Evolutionary conservation across 1,140 invertebrate species (phyloP), one percentile per base, ranked within the genome.

Genomic region (Papilio aristodemus): DNA sequence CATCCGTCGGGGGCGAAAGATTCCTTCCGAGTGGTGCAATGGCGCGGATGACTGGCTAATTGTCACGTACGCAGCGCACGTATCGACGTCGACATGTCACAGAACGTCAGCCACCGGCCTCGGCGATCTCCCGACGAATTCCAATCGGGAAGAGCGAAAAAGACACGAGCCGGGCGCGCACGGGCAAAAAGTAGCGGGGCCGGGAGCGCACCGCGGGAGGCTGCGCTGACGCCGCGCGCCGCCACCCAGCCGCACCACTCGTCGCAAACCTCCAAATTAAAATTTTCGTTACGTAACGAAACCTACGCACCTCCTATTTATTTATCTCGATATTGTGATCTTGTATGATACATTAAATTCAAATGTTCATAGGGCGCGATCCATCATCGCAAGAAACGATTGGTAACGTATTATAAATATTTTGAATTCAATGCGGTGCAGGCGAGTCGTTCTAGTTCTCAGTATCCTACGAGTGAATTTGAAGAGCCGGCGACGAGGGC

Each of bases 81-180:
- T 90, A 87, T 77, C 38, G 75, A 71, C 71, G 76, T 71, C 85
- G 87, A 88, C 86, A 89, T 87, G 84, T 88, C 85, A 87, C 87
- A 89, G 83, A 85, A 86, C 84, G 81, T 85, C 84, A 85, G 83
- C 89, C 88, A 90, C 87, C 89, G 83, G 84, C 87, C 79, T 83
- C 86, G 89, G 86, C 83, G 83, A 86, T 86, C 86, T 83, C 83
- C 83, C 83, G 82, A 86, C 86, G 83, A 91, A 91, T 91, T 91
- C 89, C 89, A 71, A 89, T 86, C 79, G 85, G 80, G 75, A 89
- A 89, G 85, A 90, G 86, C 86, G 86, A 90, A 89, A 89, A 91
- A 87, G 85, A 90, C 89, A 91, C 89, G 87, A 87, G 86, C 82
- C 80, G 82, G 81, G 87, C 85, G 87, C 87, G 79, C 78, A 77